Evolutionary conservation across 2,888 invertebrate species (phyloP).

Genomic region (Cataglyphis albicans): DNA sequence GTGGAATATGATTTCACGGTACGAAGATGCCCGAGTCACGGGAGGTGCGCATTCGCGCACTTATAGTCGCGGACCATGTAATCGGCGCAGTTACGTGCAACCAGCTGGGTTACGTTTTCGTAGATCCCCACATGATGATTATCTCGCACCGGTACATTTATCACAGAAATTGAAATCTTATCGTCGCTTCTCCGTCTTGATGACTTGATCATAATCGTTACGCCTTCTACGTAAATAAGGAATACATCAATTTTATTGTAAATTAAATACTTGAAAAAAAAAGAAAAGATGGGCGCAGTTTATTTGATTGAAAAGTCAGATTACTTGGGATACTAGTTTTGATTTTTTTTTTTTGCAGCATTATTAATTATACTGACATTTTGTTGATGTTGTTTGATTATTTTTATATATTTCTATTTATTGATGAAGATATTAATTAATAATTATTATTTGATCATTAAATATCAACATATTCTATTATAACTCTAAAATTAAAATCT

Average conservation of each 20-base stretch:
- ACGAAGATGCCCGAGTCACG: slow-evolving; percentile 36
- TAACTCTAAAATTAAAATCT: too few species aligned
- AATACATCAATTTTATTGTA: background rate
- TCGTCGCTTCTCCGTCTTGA: background rate
- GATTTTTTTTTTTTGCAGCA: background rate
- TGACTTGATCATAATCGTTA: background rate
- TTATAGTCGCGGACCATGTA: slow-evolving; percentile 28
- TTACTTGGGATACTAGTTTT: background rate
- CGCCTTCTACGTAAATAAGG: background rate
- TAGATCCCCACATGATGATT: slow-evolving; percentile 15
- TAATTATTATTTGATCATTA: too few species aligned
- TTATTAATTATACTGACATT: too few species aligned
- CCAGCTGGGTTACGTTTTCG: slow-evolving; percentile 1
- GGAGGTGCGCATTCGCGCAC: slow-evolving; percentile 43
- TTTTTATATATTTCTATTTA: too few species aligned
- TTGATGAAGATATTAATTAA: too few species aligned
- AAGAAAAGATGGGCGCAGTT: background rate
- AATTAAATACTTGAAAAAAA: background rate
- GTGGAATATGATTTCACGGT: slow-evolving; percentile 63
- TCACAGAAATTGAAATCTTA: slow-evolving; percentile 1
- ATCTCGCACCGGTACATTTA: background rate
- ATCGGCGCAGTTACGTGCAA: slow-evolving; percentile 35
- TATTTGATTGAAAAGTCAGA: slow-evolving; percentile 1
- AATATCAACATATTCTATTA: too few species aligned
- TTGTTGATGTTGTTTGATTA: too few species aligned